Percentiles rank a stretch among this genome's conserved stretches.
phyloP scores from a whole-genome alignment of 2,113 vertebrate species.

The Lasiurus borealis region DNA sequence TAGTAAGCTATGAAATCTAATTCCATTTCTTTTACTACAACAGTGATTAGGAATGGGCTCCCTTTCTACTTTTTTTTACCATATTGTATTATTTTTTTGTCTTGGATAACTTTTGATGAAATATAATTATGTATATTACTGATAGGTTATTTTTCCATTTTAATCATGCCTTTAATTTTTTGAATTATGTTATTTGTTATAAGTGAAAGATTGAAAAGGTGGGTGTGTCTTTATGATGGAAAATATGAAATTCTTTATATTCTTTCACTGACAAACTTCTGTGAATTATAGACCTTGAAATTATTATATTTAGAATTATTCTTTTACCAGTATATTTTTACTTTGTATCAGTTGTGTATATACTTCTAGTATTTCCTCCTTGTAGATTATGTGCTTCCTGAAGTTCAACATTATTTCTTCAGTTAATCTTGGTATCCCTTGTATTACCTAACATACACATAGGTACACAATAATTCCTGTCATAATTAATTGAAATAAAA shows the following conservation, averaged over 20 bases:
- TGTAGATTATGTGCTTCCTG: background rate
- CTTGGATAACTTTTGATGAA: slow-evolving; percentile 38
- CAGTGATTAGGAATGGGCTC: background rate
- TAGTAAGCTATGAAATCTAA: background rate
- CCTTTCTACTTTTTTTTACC: background rate
- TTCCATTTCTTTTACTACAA: background rate
- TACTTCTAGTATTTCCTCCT: background rate
- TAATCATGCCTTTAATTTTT: background rate
- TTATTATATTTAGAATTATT: background rate
- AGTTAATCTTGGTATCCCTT: background rate
- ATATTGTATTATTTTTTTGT: background rate
- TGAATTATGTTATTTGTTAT: background rate
- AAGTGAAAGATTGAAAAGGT: background rate
- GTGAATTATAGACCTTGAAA: background rate
- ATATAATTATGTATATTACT: background rate
- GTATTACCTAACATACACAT: background rate
- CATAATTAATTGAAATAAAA: background rate
- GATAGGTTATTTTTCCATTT: background rate
- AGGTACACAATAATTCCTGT: background rate
- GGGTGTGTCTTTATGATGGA: background rate
- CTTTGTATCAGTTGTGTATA: background rate
- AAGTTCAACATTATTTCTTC: background rate
- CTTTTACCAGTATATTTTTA: background rate
- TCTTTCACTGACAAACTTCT: background rate
- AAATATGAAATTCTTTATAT: background rate